These are phyloP conservation scores for Horisme vitalbata DNA, from an alignment of 2,888 invertebrate species.

Conservation along the genomic window DNA sequence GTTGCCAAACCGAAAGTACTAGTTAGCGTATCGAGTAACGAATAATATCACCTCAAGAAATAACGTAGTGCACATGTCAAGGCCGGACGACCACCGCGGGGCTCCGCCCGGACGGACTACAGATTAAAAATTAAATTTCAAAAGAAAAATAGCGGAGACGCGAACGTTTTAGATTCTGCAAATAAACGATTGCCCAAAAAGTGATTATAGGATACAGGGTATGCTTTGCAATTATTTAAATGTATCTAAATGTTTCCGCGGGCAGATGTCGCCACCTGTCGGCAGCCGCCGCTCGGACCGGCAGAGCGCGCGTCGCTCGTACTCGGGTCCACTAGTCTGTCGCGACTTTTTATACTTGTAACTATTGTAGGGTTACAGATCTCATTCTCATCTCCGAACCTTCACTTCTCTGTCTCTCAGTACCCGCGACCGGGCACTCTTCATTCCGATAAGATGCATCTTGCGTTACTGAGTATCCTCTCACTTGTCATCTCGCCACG, in stretches of 20 bases:
- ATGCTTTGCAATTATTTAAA: conserved; percentile 96
- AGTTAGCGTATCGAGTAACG: conserved; percentile 73
- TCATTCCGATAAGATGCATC: conserved; percentile 45
- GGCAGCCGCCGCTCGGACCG: conserved; percentile 43
- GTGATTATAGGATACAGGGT: conserved; percentile 97
- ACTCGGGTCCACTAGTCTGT: conserved; percentile 78
- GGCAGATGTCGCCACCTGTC: conserved; percentile 68
- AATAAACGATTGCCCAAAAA: conserved; percentile 83
- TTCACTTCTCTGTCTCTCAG: conserved; percentile 48
- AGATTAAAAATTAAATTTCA: conserved; percentile 61
- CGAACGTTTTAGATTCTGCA: conserved; percentile 76
- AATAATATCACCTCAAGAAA: conserved; percentile 72
- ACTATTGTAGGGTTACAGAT: conserved; percentile 64
- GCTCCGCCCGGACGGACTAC: conserved; percentile 54
- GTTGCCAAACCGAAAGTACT: conserved; percentile 78
- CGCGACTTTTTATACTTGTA: conserved; percentile 76
- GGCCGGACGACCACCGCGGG: conserved; percentile 46
- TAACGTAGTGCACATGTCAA: conserved; percentile 65
- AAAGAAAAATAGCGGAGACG: conserved; percentile 74
- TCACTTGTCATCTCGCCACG: conserved; percentile 56
- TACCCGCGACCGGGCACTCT: conserved; percentile 35
- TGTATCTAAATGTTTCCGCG: conserved; percentile 84
- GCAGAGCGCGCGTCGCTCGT: conserved; percentile 48
- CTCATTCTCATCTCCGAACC: conserved; percentile 61
- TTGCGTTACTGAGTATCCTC: conserved; percentile 63